Base-by-base conservation (phyloP, 2,113 vertebrate genomes). In the Sinocyclocheilus anshuiensis region DNA sequence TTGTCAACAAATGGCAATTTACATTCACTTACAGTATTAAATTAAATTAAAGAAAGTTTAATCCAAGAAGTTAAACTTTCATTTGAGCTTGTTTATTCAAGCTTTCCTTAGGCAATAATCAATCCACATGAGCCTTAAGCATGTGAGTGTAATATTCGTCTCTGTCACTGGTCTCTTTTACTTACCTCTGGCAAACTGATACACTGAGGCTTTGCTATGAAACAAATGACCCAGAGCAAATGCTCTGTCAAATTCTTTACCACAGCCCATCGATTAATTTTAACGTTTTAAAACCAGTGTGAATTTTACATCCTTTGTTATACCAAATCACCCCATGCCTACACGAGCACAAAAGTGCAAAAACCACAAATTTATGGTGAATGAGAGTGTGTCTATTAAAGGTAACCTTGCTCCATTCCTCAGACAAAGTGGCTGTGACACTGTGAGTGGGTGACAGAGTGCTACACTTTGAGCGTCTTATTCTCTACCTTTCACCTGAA, bases 251-350 rank as follows among this genome's bases (percentile, higher is more conserved):
- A 72, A 72, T 72, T 20, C 33, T 65, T 81, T 63, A 72, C 50
- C 77, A 13, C 20, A 24, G 79, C n/a, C 53, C n/a, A 61, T 81
- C 2, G 8, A 61, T 86, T 85, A 11, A 29, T 61, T 81, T 67
- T 76, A 57, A 53, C 16, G 69, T 67, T 77, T 75, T 61, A 76
- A 74, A 69, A 72, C 81, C 81, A 84, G 57, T n/a, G 69, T 8
- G 8, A 67, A 78, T 81, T 65, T 84, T 33, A 80, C 36, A 80
- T 74, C 4, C 29, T 81, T 55, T 36, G 63, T 81, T 85, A 78
- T 22, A 71, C 24, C 26, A 71, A 57, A 69, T 59, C 10, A 67
- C 26, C n/a, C 48, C 42, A 42, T 65, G 71, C 45, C 42, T 50
- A 39, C 45, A 45, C 8, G 4, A 65, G 78, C 59, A 33, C 29